phyloP scores from a whole-genome alignment of 2,888 invertebrate genomes.

The Eupeodes luniger region DNA sequence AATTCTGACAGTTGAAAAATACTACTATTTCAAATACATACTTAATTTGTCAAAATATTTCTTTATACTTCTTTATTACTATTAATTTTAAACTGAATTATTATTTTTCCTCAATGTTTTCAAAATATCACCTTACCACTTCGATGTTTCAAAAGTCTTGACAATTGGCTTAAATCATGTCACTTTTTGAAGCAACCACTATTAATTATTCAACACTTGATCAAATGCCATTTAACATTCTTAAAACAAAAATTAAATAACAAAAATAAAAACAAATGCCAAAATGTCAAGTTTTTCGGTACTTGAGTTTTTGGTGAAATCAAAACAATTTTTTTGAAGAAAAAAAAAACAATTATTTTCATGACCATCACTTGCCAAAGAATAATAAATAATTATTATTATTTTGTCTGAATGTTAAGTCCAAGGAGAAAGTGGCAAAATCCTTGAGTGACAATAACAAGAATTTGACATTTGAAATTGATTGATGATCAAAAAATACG shows the following conservation, averaged over 20 bases:
- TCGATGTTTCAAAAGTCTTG: constrained; percentile 3
- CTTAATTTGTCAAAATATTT: no score
- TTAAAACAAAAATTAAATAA: constrained; percentile 7
- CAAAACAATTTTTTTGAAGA: neutral
- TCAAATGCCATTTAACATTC: neutral
- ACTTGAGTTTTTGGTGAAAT: constrained; percentile 1
- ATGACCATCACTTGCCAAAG: neutral
- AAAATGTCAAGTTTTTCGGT: constrained; percentile 1
- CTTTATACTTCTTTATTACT: no score
- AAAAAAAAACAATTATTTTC: constrained; percentile 9
- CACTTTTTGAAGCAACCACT: constrained; percentile 9
- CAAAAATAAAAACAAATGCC: constrained; percentile 27
- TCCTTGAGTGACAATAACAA: constrained; percentile 1
- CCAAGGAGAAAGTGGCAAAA: constrained; percentile 39
- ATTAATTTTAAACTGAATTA: no score
- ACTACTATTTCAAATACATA: no score
- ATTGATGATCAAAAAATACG: constrained; percentile 51
- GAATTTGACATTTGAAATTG: constrained; percentile 55
- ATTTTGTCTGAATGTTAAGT: constrained; percentile 54
- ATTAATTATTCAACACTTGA: constrained; percentile 34
- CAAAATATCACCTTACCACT: neutral
- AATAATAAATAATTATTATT: constrained; percentile 5
- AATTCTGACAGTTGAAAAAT: no score
- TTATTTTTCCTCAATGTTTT: neutral
- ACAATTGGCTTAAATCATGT: constrained; percentile 24